Evolutionary conservation across 2,888 invertebrate species (phyloP), one percentile per base, ranked within the genome.

Genomic region (Caenorhabditis sp.): DNA sequence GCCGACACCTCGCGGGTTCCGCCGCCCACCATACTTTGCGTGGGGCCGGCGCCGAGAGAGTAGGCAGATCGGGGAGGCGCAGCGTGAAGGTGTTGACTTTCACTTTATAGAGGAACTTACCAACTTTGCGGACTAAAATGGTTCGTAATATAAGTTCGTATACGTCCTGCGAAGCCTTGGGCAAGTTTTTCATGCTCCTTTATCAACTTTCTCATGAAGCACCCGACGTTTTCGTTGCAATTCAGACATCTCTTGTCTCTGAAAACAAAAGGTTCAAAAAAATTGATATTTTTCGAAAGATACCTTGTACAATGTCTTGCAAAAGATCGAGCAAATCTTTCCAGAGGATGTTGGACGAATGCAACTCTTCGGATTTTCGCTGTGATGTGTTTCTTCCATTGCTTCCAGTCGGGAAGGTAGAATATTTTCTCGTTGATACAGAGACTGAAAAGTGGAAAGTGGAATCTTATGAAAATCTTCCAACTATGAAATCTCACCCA

Each of bases 111-210:
- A 58, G 26, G 10, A 10, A 24, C 82, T 68, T 12, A 82, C 82
- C 82, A 82, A 10, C 77, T 63, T 38, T 82, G 82, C 4, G 82
- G 82, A 16, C 77, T 79, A 51, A 82, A 82, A 63, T 69, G 16
- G 24, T 69, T 68, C 8, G 74, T 68, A 10, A 79, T 12, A 38
- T 35, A 69, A 7, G 68, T 69, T 47, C 82, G 19, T 5, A 73
- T 35, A 3, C 26, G 28, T 68, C 77, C 82, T 28, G 66, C 44
- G 7, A 82, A 38, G 7, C 82, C 82, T 58, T 82, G 77, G 0
- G 82, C 77, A 7, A 79, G 14, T 61, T 68, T 68, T 28, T 63
- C 31, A 38, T 79, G 79, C 10, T 77, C 69, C 58, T 73, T 82
- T 28, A 79, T 38, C 10, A 82, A 49, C 35, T 79, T 77, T 44